phyloP scores from a whole-genome alignment of 1,140 invertebrate genomes.

The Papilio dardanus region DNA sequence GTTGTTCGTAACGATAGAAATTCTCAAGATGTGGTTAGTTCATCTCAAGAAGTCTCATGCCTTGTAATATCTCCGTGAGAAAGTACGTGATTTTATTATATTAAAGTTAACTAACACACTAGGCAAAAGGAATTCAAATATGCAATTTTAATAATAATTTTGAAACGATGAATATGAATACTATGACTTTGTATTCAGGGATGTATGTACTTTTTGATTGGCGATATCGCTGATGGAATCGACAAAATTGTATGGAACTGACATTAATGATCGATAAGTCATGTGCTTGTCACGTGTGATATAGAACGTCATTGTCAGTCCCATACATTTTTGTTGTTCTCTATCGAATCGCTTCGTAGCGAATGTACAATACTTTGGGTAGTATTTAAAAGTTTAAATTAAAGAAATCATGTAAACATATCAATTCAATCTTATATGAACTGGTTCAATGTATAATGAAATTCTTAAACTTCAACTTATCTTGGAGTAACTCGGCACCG shows the following conservation, averaged over 20 bases:
- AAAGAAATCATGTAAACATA: neutral
- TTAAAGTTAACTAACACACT: neutral
- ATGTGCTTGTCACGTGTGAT: too few relatives aligned
- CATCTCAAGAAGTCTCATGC: neutral
- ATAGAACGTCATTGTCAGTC: too few relatives aligned
- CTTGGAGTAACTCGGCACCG: slow-evolving; percentile 45
- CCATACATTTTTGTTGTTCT: too few relatives aligned
- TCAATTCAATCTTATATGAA: slow-evolving; percentile 52
- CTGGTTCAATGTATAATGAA: neutral
- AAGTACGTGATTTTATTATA: neutral
- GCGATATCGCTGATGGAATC: too few relatives aligned
- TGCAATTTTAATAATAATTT: neutral
- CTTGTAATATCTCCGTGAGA: neutral
- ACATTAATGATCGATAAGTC: too few relatives aligned
- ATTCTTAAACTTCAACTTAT: slow-evolving; percentile 58
- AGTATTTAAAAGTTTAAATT: too few relatives aligned
- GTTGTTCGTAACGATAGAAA: neutral
- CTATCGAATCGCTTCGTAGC: too few relatives aligned
- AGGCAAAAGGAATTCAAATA: neutral
- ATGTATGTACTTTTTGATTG: too few relatives aligned
- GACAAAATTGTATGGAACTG: too few relatives aligned
- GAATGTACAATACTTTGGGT: too few relatives aligned
- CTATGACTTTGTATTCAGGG: too few relatives aligned
- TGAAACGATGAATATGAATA: neutral
- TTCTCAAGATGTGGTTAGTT: neutral